Conservation (phyloP, 2,797 vertebrate genomes). For the Rhinophrynus dorsalis region DNA sequence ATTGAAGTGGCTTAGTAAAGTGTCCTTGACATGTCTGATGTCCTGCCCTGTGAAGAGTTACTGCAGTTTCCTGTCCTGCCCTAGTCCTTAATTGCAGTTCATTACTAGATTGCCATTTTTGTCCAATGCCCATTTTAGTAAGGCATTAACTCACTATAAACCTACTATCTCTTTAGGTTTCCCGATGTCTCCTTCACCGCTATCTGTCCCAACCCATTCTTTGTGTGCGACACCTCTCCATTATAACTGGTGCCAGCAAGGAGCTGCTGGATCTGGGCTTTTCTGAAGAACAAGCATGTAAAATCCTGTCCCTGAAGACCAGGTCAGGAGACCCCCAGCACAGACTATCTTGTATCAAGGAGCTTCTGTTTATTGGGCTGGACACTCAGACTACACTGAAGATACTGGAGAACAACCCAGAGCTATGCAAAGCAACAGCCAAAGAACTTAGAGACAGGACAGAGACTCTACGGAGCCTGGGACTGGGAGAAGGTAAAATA, state of each 20-base stretch:
- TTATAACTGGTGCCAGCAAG: background rate
- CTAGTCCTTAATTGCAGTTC: too few relatives aligned
- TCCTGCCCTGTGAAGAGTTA: too few relatives aligned
- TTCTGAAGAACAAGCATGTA: constrained; percentile 24
- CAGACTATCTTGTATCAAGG: constrained; percentile 59
- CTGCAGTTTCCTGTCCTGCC: too few relatives aligned
- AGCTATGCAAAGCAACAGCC: constrained; percentile 64
- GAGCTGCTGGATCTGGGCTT: constrained; percentile 28
- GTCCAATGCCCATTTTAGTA: background rate
- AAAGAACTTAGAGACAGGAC: constrained; percentile 73
- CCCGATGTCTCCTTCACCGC: background rate
- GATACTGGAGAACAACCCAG: constrained; percentile 74
- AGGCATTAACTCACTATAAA: too few relatives aligned
- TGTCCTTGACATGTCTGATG: too few relatives aligned
- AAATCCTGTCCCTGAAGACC: constrained; percentile 7
- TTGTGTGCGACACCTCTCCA: constrained; percentile 6
- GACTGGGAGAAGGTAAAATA: constrained; percentile 80
- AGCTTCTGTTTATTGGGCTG: constrained; percentile 77
- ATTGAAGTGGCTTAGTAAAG: too few relatives aligned
- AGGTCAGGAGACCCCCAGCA: constrained; percentile 26
- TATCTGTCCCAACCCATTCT: background rate
- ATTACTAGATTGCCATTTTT: too few relatives aligned
- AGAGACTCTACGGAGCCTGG: constrained; percentile 75
- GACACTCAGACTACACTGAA: constrained; percentile 65
- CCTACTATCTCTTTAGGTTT: too few relatives aligned